Conservation (phyloP, 1,140 invertebrate genomes). For the Lerema accius region DNA sequence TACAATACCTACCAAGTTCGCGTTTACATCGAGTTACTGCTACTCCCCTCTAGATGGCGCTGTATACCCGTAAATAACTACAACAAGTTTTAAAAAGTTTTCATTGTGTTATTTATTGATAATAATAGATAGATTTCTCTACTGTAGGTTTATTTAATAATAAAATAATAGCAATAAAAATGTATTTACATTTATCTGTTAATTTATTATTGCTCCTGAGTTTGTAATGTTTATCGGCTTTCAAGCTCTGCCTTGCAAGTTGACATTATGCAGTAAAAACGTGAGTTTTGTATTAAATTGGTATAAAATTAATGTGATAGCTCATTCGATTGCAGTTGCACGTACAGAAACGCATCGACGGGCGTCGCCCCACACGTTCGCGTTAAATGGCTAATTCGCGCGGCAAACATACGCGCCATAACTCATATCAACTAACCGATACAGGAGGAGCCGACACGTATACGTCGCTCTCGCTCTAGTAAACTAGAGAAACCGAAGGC, state of each 20-base stretch:
- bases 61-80: no score
- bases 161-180: no score
- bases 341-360: slow-evolving; percentile 47
- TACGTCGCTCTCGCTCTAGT: slow-evolving; percentile 66
- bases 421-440: slow-evolving; percentile 75
- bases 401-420: slow-evolving; percentile 77
- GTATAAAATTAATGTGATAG: slow-evolving; percentile 41
- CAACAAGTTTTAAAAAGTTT: no score
- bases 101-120: no score
- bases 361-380: slow-evolving; percentile 67
- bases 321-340: slow-evolving; percentile 54
- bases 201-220: not conserved
- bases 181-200: no score
- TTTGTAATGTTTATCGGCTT: not conserved
- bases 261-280: slow-evolving; percentile 32
- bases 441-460: slow-evolving; percentile 54
- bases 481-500: slow-evolving; percentile 71
- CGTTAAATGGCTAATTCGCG: slow-evolving; percentile 78
- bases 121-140: no score
- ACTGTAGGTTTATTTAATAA: no score
- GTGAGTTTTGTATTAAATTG: slow-evolving; percentile 39
- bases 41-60: slow-evolving; percentile 68
- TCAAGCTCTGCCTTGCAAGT: not conserved
- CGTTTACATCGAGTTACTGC: slow-evolving; percentile 34
- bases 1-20: no score